A percentile compares a stretch with the other conserved stretches of the same genome.
phyloP scores from a whole-genome alignment of 2,797 vertebrate genomes.

The Bucorvus abyssinicus region DNA sequence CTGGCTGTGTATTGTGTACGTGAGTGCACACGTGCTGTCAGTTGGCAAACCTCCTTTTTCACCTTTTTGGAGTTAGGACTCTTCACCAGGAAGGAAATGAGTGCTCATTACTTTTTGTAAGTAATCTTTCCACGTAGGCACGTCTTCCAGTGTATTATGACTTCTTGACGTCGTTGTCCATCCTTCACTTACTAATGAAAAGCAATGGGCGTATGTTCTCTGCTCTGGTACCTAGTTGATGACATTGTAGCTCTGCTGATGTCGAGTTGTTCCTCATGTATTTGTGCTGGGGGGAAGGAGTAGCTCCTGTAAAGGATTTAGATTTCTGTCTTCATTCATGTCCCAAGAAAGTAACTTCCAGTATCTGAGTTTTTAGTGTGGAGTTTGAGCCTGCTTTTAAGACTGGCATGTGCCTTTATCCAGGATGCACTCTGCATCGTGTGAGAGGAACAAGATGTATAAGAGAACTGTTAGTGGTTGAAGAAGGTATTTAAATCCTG shows the following conservation, averaged over 20 bases:
- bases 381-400: neutral
- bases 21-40: neutral
- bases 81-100: neutral
- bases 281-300: accelerated
- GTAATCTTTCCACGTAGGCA: neutral
- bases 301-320: neutral
- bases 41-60: neutral
- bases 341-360: neutral
- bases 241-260: neutral
- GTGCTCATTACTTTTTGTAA: neutral
- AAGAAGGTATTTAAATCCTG: neutral
- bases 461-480: neutral
- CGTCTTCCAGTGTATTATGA: accelerated
- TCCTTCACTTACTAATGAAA: neutral
- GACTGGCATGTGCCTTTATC: neutral
- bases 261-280: neutral
- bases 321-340: neutral
- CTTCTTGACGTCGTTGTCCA: neutral
- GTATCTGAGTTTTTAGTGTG: neutral
- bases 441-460: neutral
- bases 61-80: neutral
- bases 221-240: neutral
- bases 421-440: accelerated
- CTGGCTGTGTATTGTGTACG: neutral
- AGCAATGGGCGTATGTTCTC: accelerated